Base-by-base conservation (phyloP, 2,113 vertebrate genomes). In the Nesoenas mayeri region DNA sequence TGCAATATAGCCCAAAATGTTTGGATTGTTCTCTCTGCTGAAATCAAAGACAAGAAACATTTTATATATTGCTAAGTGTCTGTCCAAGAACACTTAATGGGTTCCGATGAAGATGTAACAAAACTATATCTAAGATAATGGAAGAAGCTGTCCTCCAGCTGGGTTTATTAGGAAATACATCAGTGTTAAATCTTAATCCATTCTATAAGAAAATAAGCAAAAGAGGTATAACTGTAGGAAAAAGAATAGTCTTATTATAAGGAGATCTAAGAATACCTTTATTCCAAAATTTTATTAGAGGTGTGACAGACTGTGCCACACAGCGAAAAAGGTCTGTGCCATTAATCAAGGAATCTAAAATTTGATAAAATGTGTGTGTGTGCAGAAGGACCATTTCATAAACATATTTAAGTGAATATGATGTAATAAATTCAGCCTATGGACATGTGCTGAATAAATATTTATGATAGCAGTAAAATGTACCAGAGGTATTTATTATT, bases 391-490 rank as follows among this genome's bases (percentile, higher is more conserved):
- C 87, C 51, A 0, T 93, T 96, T 94, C 86, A 93, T 95, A 97
- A 97, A 89, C 79, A 91, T 73, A 79, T 83, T 94, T 94, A 93
- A 97, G 87, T 92, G 84, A 94, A 94, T 74, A 89, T 92, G 94
- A 97, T 96, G 80, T 72, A 91, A 96, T 93, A 97, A 96, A 97
- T 81, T 83, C 77, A 96, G 79, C 86, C 73, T 83, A 85, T 88
- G 79, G 96, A 95, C 95, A 96, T 60, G 67, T 50, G 54, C 62
- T 92, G 69, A 95, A 97, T 91, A 96, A 96, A 92, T 94, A 89
- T 92, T 95, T 90, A 93, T 93, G 77, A 89, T 16, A 91, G 69
- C 69, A 94, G 73, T 91, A 96, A 96, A 91, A 94, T 34, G 58
- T 79, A 67, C 54, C 62, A 70, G 48, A 71, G 57, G 26, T 94